Evolutionary conservation across 1,140 invertebrate genomes (phyloP).

Genomic region (Drosophila melanogaster): DNA sequence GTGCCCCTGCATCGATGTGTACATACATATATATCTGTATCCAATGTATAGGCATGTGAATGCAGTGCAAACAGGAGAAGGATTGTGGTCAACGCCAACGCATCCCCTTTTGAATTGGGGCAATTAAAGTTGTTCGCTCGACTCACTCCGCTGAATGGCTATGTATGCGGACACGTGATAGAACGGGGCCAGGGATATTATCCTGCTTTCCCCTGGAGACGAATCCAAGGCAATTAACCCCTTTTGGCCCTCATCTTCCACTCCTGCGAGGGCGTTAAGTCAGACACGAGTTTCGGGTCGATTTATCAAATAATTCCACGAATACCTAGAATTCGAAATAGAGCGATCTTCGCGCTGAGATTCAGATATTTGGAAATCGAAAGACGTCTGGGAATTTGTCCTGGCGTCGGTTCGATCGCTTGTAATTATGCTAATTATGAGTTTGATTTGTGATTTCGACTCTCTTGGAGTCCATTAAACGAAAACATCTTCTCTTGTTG

Average conservation of each 20-base stretch:
- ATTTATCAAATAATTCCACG: conserved; percentile 74
- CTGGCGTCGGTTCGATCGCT: conserved; percentile 38
- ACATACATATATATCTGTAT: conserved; percentile 26
- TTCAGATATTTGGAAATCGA: conserved; percentile 13
- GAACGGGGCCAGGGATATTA: conserved; percentile 35
- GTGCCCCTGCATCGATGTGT: conserved; percentile 43
- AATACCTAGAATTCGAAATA: conserved; percentile 71
- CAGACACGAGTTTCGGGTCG: conserved; percentile 77
- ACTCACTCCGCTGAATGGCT: conserved; percentile 60
- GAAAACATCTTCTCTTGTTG: not conserved
- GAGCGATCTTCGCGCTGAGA: conserved; percentile 55
- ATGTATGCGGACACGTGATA: conserved; percentile 63
- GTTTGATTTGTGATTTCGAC: conserved; percentile 15
- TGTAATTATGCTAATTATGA: conserved; percentile 73
- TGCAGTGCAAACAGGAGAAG: conserved; percentile 73
- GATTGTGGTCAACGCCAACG: conserved; percentile 68
- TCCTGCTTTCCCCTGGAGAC: conserved; percentile 16
- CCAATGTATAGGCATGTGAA: conserved; percentile 52
- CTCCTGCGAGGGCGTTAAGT: conserved; percentile 69
- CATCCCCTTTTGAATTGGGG: conserved; percentile 70
- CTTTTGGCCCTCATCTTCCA: conserved; percentile 41
- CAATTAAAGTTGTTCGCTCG: conserved; percentile 73
- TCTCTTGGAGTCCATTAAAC: not conserved
- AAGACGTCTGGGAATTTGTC: conserved; percentile 33
- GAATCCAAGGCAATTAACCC: conserved; percentile 66